Base-by-base conservation (phyloP, 2,888 invertebrate species). In the Drosophila helvetica region DNA sequence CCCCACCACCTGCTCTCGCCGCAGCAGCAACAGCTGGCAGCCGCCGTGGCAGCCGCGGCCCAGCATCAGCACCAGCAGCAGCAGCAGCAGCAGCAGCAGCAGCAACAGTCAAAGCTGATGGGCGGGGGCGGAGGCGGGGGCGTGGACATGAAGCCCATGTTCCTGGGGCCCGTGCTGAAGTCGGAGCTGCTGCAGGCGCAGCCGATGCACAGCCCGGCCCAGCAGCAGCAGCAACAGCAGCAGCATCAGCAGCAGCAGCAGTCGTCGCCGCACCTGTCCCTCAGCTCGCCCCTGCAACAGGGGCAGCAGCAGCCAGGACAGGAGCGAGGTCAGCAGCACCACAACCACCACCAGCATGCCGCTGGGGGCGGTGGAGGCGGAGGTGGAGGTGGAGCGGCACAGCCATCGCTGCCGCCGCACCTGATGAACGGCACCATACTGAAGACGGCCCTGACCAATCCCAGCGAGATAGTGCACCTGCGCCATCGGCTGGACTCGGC, bases 401-500 rank as follows among this genome's bases (percentile, higher is more conserved):
- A 83, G 43, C 64, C 80, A 25, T 63, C 81, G 79, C 72, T 92
- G 81, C 95, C 95, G 92, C 94, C 96, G 84, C 96, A 96, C 93
- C 94, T 97, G 91, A 96, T 96, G 91, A 97, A 97, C 91, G 98
- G 98, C 90, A 97, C 96, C 91, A 98, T 98, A 91, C 94, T 98
- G 88, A 98, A 98, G 94, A 97, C 98, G 92, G 98, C 98, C 81
- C 94, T 98, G 89, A 98, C 98, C 86, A 98, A 97, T 93, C 98
- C 98, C 85, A 97, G 97, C 93, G 98, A 98, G 94, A 95, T 97
- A 89, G 96, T 96, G 83, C 97, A 96, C 92, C 94, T 97, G 92
- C 94, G 97, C 90, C 97, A 97, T 91, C 95, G 97, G 88, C 93
- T 97, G 90, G 97, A 97, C 92, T 96, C 96, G 91, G 95, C 96